Base-by-base conservation (phyloP, 2,797 vertebrate species). In the Buceros bicornis region DNA sequence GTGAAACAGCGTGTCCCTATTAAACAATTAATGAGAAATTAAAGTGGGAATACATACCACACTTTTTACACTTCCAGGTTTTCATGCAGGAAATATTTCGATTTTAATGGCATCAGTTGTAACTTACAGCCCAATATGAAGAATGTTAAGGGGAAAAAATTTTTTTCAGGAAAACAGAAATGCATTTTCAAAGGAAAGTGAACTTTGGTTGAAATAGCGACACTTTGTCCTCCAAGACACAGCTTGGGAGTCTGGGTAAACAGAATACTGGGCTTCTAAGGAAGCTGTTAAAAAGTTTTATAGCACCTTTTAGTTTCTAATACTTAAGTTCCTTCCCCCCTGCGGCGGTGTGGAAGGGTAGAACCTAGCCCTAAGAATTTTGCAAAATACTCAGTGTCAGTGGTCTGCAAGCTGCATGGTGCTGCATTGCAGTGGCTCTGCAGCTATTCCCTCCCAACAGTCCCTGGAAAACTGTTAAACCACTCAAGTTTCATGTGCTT, bases 341-440 rank as follows among this genome's bases (percentile, higher is more conserved):
- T 31, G 61, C 4, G 5, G 31, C 19, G 25, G 21, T 5, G 8
- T 43, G 57, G 73, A 84, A 64, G 42, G 35, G n/a, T 60, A 25
- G 80, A 82, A 31, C 12, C 11, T 25, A 79, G 48, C 78, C 73
- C 48, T 43, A 47, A 90, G 78, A 57, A 60, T 80, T 90, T 71
- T 80, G 31, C 17, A 42, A 90, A 90, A 51, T 28, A 11, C 8
- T 90, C 51, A 8, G 11, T 47, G 29, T 31, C 60, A 58, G 33
- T 80, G 82, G 48, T 82, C 64, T 77, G 72, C 24, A 11, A 88
- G 82, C 47, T 33, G 80, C 28, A 2, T 31, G 76, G 60, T 94
- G 51, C 89, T 96, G 74, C 87, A 95, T 71, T 97, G 91, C 93
- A 97, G 96, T 94, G 82, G 58, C 89, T 89, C 83, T 96, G 96